phyloP scores from a whole-genome alignment of 2,888 invertebrate species.

The Pachliopta kotzebuea region DNA sequence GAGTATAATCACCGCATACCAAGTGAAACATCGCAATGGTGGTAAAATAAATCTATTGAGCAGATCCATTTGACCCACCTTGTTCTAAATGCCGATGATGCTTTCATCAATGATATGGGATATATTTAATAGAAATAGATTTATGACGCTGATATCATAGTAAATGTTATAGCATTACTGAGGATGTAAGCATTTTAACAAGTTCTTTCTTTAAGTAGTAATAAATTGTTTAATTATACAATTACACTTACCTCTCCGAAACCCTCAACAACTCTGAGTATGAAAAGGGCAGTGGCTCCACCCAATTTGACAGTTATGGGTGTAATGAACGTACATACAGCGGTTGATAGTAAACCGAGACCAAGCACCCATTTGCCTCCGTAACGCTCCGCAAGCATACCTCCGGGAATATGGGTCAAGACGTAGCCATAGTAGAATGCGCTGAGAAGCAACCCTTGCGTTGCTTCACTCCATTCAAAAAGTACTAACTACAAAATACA shows the following conservation, averaged over 20 bases:
- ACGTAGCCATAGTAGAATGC: slow-evolving; percentile 94
- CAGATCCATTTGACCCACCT: too few species aligned
- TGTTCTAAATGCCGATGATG: too few species aligned
- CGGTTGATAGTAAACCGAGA: slow-evolving; percentile 89
- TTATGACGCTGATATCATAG: too few species aligned
- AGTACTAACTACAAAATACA: slow-evolving; percentile 40
- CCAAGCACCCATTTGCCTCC: slow-evolving; percentile 93
- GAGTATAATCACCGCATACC: too few species aligned
- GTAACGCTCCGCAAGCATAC: slow-evolving; percentile 88
- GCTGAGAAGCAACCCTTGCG: slow-evolving; percentile 88
- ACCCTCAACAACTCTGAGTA: slow-evolving; percentile 76
- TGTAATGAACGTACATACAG: slow-evolving; percentile 89
- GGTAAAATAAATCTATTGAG: too few species aligned
- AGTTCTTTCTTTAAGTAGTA: background rate
- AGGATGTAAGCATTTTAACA: too few species aligned
- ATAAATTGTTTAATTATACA: slow-evolving; percentile 21
- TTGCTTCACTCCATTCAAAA: slow-evolving; percentile 85
- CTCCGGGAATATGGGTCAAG: slow-evolving; percentile 91
- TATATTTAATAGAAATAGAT: too few species aligned
- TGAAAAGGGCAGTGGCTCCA: slow-evolving; percentile 78
- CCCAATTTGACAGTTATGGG: slow-evolving; percentile 84
- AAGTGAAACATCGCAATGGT: too few species aligned
- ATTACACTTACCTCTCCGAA: slow-evolving; percentile 83
- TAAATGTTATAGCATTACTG: too few species aligned
- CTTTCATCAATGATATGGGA: too few species aligned